These are phyloP conservation scores for Caranx ignobilis DNA, from an alignment of 2,113 vertebrate species.

Conservation along the genomic window DNA sequence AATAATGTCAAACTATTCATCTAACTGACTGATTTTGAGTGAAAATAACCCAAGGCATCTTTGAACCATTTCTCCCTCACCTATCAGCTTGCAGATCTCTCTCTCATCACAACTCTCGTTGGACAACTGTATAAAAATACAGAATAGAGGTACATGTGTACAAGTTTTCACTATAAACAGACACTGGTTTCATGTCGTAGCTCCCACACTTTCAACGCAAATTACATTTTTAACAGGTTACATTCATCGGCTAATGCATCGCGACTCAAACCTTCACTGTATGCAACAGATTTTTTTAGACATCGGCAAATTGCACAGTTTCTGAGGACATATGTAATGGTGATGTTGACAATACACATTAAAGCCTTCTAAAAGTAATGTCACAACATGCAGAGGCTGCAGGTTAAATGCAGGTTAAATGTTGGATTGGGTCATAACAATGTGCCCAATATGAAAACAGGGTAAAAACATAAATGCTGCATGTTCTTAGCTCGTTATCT, in stretches of 20 bases:
- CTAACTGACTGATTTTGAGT: neutral
- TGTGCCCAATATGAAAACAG: neutral
- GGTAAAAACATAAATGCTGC: neutral
- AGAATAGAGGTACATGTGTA: too few species aligned
- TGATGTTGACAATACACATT: slow-evolving; percentile 19
- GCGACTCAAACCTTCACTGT: neutral
- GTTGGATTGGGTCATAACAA: slow-evolving; percentile 7
- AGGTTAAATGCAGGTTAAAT: neutral
- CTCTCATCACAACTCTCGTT: neutral
- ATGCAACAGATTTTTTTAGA: too few species aligned
- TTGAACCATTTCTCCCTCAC: neutral
- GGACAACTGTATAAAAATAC: neutral
- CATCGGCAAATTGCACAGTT: too few species aligned
- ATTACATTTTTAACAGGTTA: slow-evolving; percentile 3
- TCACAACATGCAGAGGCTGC: neutral
- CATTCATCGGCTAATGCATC: slow-evolving; percentile 1
- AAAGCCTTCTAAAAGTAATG: slow-evolving; percentile 10
- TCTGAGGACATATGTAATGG: neutral
- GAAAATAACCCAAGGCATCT: neutral
- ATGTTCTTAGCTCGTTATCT: neutral
- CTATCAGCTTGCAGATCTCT: neutral
- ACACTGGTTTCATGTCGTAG: neutral
- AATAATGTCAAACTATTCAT: neutral
- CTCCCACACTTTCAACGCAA: neutral
- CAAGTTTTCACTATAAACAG: neutral